A percentile compares a stretch with the other conserved stretches of the same genome.
Conservation (phyloP, 2,797 vertebrate genomes). For the Pseudomugil gertrudae region DNA sequence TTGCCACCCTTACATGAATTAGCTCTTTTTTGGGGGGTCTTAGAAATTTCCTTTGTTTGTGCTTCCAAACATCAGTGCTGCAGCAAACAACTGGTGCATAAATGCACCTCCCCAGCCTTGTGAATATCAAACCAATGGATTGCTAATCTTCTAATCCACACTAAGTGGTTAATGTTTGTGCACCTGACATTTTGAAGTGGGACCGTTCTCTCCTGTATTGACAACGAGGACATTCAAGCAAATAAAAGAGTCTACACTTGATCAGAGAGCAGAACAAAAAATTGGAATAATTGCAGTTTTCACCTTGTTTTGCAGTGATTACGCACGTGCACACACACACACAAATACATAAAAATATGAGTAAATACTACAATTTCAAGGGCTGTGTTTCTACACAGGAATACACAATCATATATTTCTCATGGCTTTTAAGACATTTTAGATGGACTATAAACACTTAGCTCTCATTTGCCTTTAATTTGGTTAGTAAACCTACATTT, state of each 20-base stretch:
- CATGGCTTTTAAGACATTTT: not conserved
- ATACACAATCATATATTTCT: not conserved
- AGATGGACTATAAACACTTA: not conserved
- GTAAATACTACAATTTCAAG: not conserved
- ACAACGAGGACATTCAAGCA: not conserved
- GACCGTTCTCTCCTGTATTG: not conserved
- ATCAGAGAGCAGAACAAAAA: not conserved
- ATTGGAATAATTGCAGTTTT: not conserved
- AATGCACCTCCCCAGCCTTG: not conserved
- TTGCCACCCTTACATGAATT: not conserved
- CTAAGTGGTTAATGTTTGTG: not conserved
- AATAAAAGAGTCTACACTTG: not conserved
- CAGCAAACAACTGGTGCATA: constrained; percentile 88
- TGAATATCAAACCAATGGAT: not conserved
- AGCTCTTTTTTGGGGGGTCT: not conserved
- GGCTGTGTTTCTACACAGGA: not conserved
- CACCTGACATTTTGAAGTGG: not conserved
- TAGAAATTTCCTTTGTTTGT: not conserved
- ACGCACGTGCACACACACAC: not conserved
- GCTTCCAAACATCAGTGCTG: constrained; percentile 96
- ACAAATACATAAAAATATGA: not conserved
- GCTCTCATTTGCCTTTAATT: not conserved
- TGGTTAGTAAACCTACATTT: not conserved
- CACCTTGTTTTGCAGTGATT: not conserved
- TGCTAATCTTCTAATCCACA: not conserved